Evolutionary conservation across 2,888 invertebrate species (phyloP), one percentile per base, ranked within the genome.

Genomic region (Rapana venosa): DNA sequence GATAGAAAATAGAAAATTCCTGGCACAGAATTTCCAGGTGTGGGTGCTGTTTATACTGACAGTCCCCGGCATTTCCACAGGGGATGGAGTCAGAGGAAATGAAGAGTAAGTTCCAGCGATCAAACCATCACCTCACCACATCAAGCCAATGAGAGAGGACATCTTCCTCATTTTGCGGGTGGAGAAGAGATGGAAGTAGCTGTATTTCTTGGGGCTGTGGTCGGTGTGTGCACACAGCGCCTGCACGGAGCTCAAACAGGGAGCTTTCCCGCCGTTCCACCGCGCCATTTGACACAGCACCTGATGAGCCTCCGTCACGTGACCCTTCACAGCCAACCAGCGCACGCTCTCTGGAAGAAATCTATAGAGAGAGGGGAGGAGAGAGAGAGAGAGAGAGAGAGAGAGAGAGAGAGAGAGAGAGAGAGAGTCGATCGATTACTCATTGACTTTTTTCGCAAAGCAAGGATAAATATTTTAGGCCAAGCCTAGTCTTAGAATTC

Each of bases 321-420:
- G 91, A 6, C 91, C 90, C 47, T 91, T 91, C 6, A 92, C 90
- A 0, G 91, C 89, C 47, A 92, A 83, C 92, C 92, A 93, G n/a
- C 92, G 90, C 15, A 92, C 87, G 61, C 93, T 93, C 83, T 93
- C 93, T 22, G 92, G 92, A 5, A 92, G 87, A n/a, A 87, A 87
- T 20, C 87, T 87, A 32, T 1, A 77, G 26, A n/a, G 0, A 77
- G 35, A 70, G 35, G 26, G 8, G 47, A 47, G 47, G 8, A 8
- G 47, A 47, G 47, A 47, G 47, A 47, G 47, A 47, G 47, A 47
- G 47, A 47, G 47, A 47, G 47, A 47, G 47, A 47, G 2, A 47
- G 47, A 47, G 47, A 47, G 47, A 47, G 47, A 8, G 47, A 47
- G 47, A 47, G 47, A 47, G 47, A 47, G 47, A 47, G 8, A 47